phyloP scores from a whole-genome alignment of 2,113 vertebrate genomes.

The Corythaixoides concolor region DNA sequence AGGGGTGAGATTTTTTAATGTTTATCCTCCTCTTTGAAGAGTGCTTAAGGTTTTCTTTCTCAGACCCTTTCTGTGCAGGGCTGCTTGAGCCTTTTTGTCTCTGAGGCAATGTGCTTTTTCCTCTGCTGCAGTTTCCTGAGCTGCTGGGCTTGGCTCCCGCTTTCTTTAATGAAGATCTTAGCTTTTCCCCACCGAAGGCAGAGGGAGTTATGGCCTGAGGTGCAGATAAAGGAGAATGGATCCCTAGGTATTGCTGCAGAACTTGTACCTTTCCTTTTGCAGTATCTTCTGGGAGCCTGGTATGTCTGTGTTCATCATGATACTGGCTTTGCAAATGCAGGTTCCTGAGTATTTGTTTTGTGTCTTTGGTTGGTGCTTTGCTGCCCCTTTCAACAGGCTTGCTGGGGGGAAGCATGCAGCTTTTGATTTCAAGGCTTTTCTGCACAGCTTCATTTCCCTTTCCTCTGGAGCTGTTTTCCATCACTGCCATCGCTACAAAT shows the following conservation, averaged over 20 bases:
- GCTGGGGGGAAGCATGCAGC: fast-evolving
- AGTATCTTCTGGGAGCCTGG: not conserved
- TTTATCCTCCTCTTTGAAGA: not conserved
- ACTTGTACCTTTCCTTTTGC: not conserved
- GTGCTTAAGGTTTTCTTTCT: not conserved
- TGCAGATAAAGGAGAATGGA: not conserved
- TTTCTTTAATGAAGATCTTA: not conserved
- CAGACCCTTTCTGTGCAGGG: not conserved
- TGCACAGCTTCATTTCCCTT: not conserved
- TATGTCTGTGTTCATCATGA: fast-evolving
- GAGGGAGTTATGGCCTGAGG: not conserved
- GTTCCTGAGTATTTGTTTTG: not conserved
- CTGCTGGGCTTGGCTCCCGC: not conserved
- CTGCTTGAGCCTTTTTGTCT: not conserved
- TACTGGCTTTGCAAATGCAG: not conserved
- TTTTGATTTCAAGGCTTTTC: not conserved
- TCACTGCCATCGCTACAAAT: not conserved
- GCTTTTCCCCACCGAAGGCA: not conserved
- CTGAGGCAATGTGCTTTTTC: not conserved
- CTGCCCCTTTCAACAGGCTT: not conserved
- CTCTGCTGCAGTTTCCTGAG: not conserved
- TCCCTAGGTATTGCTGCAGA: not conserved
- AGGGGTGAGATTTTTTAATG: not conserved
- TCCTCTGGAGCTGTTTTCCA: not conserved
- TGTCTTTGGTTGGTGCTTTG: not conserved